Base-by-base conservation (phyloP, 2,888 invertebrate species). In the Sarcophaga subvicina region DNA sequence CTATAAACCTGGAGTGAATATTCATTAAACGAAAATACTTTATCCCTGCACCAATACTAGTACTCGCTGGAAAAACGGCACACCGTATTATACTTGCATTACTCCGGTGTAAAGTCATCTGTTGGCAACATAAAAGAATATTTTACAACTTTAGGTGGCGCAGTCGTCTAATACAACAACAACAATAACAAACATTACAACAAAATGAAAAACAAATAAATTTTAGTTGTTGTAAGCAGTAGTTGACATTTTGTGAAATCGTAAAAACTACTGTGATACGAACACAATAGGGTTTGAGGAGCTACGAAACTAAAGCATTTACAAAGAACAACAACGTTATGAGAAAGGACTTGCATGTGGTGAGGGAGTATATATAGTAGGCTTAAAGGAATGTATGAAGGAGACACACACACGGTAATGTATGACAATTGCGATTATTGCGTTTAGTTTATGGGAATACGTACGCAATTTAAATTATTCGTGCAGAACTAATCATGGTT, bases 401-500 rank as follows among this genome's bases (percentile, higher is more conserved):
- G 20, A 49, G 37, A 37, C 37, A 37, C 37, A 37, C 37, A 37
- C 37, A 37, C 10, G 37, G 37, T 37, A 37, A 25, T 8, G 54
- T 22, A 49, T 60, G 64, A 25, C 54, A 54, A 54, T 54, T 54
- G 54, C 17, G 17, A 54, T 54, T 17, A 54, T 47, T 73, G 73
- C 22, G 60, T 71, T 70, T 75, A 71, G 79, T 79, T 86, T 86
- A 83, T 80, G 80, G 78, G 72, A 1, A 10, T 54, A 54, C 17
- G 54, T 83, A 76, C 60, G 78, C 82, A 80, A 79, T 89, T 87
- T 89, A 85, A 87, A 88, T 89, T 88, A 86, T 89, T 89, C 89
- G 88, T 89, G 89, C 89, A 88, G 89, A 88, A 89, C 89, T 89
- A 89, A 89, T 89, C 88, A 88, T 88, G 82, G 88, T 88, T 88